These are phyloP conservation scores for Enteromius paludinosus DNA, from an alignment of 2,797 vertebrate genomes.

Conservation along the genomic window DNA sequence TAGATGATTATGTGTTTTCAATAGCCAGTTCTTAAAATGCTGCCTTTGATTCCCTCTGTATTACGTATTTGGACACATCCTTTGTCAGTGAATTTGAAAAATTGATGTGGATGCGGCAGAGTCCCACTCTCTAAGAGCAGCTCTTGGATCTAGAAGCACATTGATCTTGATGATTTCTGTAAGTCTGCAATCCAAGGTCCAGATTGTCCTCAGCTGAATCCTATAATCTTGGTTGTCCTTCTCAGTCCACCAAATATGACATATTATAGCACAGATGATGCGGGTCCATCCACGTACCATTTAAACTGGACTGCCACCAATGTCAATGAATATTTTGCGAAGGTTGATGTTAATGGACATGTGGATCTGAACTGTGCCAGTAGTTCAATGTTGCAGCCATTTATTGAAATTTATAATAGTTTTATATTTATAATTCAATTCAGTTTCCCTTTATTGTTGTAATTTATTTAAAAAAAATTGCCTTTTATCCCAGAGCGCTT, in stretches of 20 bases:
- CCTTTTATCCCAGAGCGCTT: no score
- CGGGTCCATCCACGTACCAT: neutral
- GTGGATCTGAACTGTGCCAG: neutral
- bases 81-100: neutral
- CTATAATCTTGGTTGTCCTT: neutral
- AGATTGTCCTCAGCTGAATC: conserved; percentile 4
- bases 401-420: no score
- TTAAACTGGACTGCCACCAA: neutral
- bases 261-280: neutral
- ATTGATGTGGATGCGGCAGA: neutral
- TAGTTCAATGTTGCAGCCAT: neutral
- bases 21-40: neutral
- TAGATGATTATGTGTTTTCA: conserved; percentile 7
- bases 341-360: neutral
- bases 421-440: no score
- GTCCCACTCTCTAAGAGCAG: neutral
- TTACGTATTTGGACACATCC: neutral
- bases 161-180: neutral
- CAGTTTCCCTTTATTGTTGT: no score
- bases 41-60: neutral
- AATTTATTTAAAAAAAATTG: no score
- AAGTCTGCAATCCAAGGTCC: neutral
- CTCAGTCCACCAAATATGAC: neutral
- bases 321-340: neutral
- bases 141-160: neutral